Base-by-base conservation (phyloP, 1,140 invertebrate genomes). In the Scaptomyza pallida region DNA sequence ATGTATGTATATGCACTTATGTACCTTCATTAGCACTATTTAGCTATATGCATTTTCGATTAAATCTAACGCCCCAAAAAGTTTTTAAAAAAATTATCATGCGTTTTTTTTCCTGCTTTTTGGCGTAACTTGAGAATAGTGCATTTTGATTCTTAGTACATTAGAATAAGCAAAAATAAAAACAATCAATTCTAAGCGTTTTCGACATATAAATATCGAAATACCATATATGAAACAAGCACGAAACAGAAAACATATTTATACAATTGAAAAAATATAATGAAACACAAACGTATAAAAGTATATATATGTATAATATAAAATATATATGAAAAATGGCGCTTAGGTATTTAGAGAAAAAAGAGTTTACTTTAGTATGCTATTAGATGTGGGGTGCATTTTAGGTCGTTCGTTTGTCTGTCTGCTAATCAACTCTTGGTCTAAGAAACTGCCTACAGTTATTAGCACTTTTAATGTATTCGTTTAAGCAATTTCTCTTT, bases 21-120 rank as follows among this genome's bases (percentile, higher is more conserved):
- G 33, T 74, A 68, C 64, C 56, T 76, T 72, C 47, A 60, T 85
- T 85, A 83, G 80, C 76, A 83, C 75, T 70, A 74, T 72, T 75
- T 78, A 83, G 79, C 75, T 43, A 83, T 64, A 83, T 59, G 62
- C 45, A 60, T n/a, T 37, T 77, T 52, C 26, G 56, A 76, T 74
- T 61, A 70, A 64, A 35, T 40, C 60, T 72, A 83, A 74, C 19
- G 62, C 62, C 75, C 45, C 55, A 44, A 55, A 26, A 55, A 50
- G n/a, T 62, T 48, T 57, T 5, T 26, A 26, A 48, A 51, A 73
- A 59, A 56, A 57, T n/a, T n/a, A n/a, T n/a, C 30, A 17, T 26
- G 33, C 17, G 45, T 45, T 21, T 56, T 21, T 56, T 40, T 12
- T 52, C 35, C 12, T 48, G 33, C 33, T 23, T 48, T 41, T 70